Evolutionary conservation across 2,797 vertebrate species (phyloP), one percentile per base, ranked within the genome.

Genomic region (Pangasius mekongensis): DNA sequence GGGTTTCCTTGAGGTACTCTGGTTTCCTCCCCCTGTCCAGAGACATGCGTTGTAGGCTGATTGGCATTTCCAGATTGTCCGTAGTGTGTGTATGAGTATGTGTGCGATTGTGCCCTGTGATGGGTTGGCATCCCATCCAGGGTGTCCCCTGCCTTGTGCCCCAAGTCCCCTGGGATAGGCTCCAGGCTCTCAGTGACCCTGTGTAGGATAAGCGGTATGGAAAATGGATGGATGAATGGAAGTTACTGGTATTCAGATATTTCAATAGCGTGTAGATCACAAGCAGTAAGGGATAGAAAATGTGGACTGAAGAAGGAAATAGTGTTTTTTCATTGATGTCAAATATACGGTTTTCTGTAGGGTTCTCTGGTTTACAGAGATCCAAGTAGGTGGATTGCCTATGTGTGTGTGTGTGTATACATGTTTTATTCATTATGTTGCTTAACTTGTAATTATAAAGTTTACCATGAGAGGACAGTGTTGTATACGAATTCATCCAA

Each of bases 391-490:
- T 30, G n/a, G 64, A 30, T 16, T 67, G 64, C 0, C 13, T 67
- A 33, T 16, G 33, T 30, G 13, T 69, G 77, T 81, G 30, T 33
- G 33, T 30, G 14, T 69, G 77, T 81, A 20, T 52, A 9, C 27
- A 52, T 14, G 2, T n/a, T 77, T 77, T 77, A 18, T 54, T 18
- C 14, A 54, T 30, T 13, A 47, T 10, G 3, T 47, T 49, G 47
- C 2, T 76, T 76, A 76, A 76, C 49, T 54, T 81, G 78, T 8
- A 24, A 14, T 81, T 36, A 58, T 81, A 39, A 39, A 24, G 54
- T 81, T 81, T 58, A 60, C 78, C 78, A 81, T 39, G 4, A 58
- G 78, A 81, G 52, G 78, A 43, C 78, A 81, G 54, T 60, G 5
- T 39, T 81, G 54, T 39, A 60, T 60, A 60, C 39, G 13, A 36